These are phyloP conservation scores for Heteronetta atricapilla DNA, from an alignment of 2,113 vertebrate genomes.

Conservation along the genomic window DNA sequence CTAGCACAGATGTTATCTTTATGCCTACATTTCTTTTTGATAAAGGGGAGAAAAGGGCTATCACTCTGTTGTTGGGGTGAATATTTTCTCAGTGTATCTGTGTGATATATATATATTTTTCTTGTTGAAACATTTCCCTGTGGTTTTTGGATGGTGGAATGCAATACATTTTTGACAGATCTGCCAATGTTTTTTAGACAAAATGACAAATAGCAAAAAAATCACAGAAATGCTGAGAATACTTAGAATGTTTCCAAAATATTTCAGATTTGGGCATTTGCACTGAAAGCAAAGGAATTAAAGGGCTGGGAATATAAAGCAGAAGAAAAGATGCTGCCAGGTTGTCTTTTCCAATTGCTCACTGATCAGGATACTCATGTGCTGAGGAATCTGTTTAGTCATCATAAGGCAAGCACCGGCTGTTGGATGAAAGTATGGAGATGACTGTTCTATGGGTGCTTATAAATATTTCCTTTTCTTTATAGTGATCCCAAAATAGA, in stretches of 20 bases:
- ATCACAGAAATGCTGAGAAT: background rate
- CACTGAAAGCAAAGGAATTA: background rate
- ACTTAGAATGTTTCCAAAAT: background rate
- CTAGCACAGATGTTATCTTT: background rate
- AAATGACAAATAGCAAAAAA: background rate
- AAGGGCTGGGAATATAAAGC: background rate
- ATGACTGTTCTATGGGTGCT: background rate
- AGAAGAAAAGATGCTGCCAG: background rate
- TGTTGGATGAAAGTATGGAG: background rate
- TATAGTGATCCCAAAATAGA: background rate
- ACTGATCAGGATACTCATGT: rapidly evolving
- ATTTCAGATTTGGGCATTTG: background rate
- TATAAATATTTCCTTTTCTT: background rate
- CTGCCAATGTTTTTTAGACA: background rate
- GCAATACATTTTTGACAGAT: background rate
- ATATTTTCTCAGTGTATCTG: background rate
- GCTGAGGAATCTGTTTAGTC: background rate
- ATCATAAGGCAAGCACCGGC: background rate
- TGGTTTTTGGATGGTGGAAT: background rate
- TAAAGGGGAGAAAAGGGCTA: background rate
- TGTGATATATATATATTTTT: background rate
- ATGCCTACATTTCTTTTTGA: background rate
- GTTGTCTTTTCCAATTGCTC: background rate
- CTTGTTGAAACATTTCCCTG: background rate
- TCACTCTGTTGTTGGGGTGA: background rate